Percentiles rank a stretch among this genome's conserved stretches.
phyloP scores from a whole-genome alignment of 2,888 invertebrate species.

The Prosopocoilus inquinatus region DNA sequence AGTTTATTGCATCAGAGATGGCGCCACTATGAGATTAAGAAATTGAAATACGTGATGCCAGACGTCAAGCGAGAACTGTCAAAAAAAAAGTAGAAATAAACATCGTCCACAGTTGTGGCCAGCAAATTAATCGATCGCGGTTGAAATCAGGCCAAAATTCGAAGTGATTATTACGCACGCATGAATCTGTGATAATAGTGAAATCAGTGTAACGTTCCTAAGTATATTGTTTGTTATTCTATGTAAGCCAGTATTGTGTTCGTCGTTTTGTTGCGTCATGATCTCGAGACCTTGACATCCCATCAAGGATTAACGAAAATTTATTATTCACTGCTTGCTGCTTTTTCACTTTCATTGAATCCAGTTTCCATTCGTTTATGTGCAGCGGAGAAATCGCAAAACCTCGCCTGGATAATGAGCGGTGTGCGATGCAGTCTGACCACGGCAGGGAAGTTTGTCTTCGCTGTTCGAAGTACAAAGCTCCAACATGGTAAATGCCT shows the following conservation, averaged over 20 bases:
- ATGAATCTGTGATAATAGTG: no score
- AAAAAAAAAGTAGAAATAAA: slow-evolving; percentile 15
- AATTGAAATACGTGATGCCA: no score
- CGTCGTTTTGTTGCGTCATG: slow-evolving; percentile 40
- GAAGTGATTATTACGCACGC: no score
- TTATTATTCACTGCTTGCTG: slow-evolving; percentile 5
- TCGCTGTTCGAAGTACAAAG: slow-evolving; percentile 43
- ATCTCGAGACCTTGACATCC: slow-evolving; percentile 43
- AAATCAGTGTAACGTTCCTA: no score
- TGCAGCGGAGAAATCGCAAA: slow-evolving; percentile 5
- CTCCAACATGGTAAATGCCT: slow-evolving; percentile 45
- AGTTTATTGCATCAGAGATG: no score
- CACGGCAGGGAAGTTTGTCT: slow-evolving; percentile 48
- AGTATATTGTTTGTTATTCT: no score
- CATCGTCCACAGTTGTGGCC: slow-evolving; percentile 6
- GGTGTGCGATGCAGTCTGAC: slow-evolving; percentile 49
- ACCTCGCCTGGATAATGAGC: slow-evolving; percentile 38
- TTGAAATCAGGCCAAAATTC: no score
- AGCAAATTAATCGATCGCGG: neutral
- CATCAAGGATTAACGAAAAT: slow-evolving; percentile 33
- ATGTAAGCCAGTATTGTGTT: neutral
- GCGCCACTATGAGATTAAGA: no score
- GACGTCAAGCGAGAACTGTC: slow-evolving; percentile 13
- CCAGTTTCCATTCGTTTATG: slow-evolving; percentile 7
- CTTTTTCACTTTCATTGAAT: slow-evolving; percentile 16